These are phyloP conservation scores for Megaustenia siamemsis DNA, from an alignment of 2,888 invertebrate genomes.

Conservation along the genomic window DNA sequence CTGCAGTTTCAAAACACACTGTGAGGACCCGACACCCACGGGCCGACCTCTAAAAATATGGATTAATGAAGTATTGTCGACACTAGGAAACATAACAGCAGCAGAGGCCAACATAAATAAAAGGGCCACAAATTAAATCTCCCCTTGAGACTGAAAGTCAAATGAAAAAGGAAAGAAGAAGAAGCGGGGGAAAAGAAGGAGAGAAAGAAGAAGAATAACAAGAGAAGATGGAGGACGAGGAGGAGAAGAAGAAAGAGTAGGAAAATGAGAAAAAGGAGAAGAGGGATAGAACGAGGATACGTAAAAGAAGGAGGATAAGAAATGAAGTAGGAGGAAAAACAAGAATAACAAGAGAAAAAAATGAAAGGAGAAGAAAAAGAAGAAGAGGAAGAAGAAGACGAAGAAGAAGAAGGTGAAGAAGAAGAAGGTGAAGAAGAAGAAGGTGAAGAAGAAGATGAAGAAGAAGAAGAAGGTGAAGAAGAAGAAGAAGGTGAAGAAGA, in stretches of 20 bases:
- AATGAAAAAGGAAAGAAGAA: not conserved
- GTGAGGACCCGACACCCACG: too few species aligned
- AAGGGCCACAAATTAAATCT: too few species aligned
- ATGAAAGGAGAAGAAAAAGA: not conserved
- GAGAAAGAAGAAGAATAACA: conserved; percentile 8
- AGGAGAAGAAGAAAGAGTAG: not conserved
- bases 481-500: not conserved
- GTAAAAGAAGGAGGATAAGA: not conserved
- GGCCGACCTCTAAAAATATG: too few species aligned
- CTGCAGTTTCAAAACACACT: too few species aligned
- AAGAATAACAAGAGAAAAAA: not conserved
- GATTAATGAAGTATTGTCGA: too few species aligned
- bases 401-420: not conserved
- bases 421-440: conserved; percentile 14
- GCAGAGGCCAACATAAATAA: too few species aligned
- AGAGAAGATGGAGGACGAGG: too few species aligned
- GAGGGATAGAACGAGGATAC: not conserved
- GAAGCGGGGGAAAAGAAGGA: not conserved
- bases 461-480: not conserved
- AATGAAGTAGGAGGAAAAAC: not conserved
- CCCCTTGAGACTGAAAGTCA: too few species aligned
- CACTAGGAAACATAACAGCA: too few species aligned
- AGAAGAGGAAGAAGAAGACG: not conserved
- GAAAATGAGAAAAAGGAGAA: not conserved
- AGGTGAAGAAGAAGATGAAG: not conserved